Evolutionary conservation across 2,888 invertebrate species (phyloP).

Genomic region (Pachliopta kotzebuea): DNA sequence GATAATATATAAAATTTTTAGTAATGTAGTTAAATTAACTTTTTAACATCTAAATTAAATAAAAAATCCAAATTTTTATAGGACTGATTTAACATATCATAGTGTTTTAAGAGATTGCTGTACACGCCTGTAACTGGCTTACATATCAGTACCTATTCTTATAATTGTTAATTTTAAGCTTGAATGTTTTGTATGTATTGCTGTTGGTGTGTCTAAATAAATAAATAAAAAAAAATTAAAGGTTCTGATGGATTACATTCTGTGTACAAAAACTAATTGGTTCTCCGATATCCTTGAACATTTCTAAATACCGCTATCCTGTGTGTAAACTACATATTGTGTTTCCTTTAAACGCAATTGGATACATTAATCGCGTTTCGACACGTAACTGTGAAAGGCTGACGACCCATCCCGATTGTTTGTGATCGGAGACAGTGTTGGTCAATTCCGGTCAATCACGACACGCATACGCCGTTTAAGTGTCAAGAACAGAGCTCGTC

Average conservation of each 20-base stretch:
- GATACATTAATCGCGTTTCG: conserved; percentile 9
- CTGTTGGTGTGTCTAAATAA: too few relatives aligned
- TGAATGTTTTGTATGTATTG: too few relatives aligned
- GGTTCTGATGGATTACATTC: not conserved
- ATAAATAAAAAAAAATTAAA: too few relatives aligned
- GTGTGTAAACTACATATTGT: not conserved
- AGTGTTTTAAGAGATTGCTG: too few relatives aligned
- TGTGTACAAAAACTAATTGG: not conserved
- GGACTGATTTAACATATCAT: too few relatives aligned
- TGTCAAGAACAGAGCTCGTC: conserved; percentile 36
- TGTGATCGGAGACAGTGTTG: conserved; percentile 45
- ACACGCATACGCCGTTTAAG: conserved; percentile 42
- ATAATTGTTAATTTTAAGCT: too few relatives aligned
- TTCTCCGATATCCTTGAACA: not conserved
- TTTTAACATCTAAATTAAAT: too few relatives aligned
- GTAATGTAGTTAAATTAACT: too few relatives aligned
- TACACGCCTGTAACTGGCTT: too few relatives aligned
- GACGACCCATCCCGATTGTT: conserved; percentile 48
- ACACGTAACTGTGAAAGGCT: conserved; percentile 36
- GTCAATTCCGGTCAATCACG: conserved; percentile 61
- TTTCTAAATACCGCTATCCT: not conserved
- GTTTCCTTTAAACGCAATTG: conserved; percentile 1
- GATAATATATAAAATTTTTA: too few relatives aligned
- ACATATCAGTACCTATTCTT: too few relatives aligned
- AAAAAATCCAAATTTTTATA: too few relatives aligned